Evolutionary conservation across 2,797 vertebrate genomes (phyloP), one percentile per base, ranked within the genome.

Genomic region (Crenuchus spilurus): DNA sequence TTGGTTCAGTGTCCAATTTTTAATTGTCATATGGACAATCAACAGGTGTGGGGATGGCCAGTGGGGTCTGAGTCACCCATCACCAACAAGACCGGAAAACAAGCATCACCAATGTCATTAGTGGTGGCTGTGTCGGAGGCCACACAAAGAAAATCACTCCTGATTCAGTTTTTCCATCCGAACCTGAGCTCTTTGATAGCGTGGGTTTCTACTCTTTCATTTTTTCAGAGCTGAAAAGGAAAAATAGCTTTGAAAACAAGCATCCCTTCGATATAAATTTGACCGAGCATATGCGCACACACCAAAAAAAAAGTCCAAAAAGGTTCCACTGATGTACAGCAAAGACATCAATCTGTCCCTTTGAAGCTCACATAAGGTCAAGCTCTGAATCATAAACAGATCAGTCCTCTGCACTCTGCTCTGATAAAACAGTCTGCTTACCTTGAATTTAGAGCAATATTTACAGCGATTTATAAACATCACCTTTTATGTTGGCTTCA

Each of bases 321-420:
- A 52, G n/a, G 5, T 52, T 57, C n/a, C 16, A 63, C 31, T 35
- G 26, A 64, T 30, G 16, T 51, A 9, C 54, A 62, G 44, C 31
- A 62, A 62, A 62, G 28, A 74, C 61, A 70, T 65, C 64, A 78
- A 35, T 64, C 41, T 26, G 3, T 63, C 11, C 4, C 14, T 57
- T 73, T 65, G 28, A 74, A 60, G 48, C 13, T 0, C 6, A 16
- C 60, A 42, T 62, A 42, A 61, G 39, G 60, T 42, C 35, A 62
- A n/a, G 58, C 60, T 62, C 44, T 72, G 70, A 52, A 62, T 72
- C 46, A 51, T 18, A 52, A 61, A 62, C 70, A 52, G n/a, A 11
- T 52, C 1, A 16, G 33, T 22, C 57, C 10, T 52, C 57, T 18
- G 30, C 26, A 54, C 28, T 2, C 22, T 52, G 44, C 16, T 3